phyloP scores from a whole-genome alignment of 2,888 invertebrate genomes.

The Acleris cristana region DNA sequence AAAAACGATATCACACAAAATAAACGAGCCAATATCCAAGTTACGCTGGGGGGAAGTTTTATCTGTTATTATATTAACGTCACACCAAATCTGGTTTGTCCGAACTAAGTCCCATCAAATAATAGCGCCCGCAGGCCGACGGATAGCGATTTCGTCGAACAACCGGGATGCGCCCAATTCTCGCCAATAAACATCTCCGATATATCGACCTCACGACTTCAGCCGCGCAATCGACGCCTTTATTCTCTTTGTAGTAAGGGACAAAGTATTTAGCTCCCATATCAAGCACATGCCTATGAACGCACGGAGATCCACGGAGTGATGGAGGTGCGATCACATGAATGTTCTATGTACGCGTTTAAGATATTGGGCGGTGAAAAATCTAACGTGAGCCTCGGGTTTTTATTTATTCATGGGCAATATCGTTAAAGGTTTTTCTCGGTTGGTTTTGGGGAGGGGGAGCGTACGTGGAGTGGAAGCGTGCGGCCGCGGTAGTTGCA shows the following conservation, averaged over 20 bases:
- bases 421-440: constrained; percentile 40
- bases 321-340: constrained; percentile 57
- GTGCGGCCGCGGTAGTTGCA: constrained; percentile 45
- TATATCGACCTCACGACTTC: constrained; percentile 66
- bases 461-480: constrained; percentile 11
- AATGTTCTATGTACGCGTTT: constrained; percentile 54
- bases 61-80: constrained; percentile 63
- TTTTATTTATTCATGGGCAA: constrained; percentile 48
- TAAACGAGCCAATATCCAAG: constrained; percentile 36
- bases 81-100: constrained; percentile 63
- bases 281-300: constrained; percentile 61
- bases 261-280: constrained; percentile 52
- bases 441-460: constrained; percentile 21
- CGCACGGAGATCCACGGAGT: constrained; percentile 59
- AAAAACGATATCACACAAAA: constrained; percentile 21
- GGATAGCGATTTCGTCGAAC: constrained; percentile 79
- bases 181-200: constrained; percentile 80
- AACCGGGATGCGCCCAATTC: constrained; percentile 83
- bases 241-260: constrained; percentile 60
- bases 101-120: constrained; percentile 70
- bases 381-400: constrained; percentile 41
- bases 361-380: constrained; percentile 50
- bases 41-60: constrained; percentile 54
- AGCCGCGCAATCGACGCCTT: constrained; percentile 65
- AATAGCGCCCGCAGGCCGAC: constrained; percentile 65